Evolutionary conservation across 1,140 invertebrate species (phyloP).

Genomic region (Oncopodura yosiiana): DNA sequence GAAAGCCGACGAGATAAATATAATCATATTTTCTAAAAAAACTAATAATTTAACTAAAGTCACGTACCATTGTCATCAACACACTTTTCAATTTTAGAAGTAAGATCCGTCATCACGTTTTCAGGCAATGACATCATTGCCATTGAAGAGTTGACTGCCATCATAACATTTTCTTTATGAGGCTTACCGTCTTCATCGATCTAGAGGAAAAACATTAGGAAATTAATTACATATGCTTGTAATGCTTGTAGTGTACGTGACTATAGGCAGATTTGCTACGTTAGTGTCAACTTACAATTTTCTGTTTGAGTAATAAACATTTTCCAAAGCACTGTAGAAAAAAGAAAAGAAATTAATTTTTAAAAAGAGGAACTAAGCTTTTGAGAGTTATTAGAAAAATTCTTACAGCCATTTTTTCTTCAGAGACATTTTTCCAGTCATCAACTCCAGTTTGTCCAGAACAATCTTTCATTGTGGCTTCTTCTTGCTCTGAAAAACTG

Average conservation of each 20-base stretch:
- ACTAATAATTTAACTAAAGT: neutral
- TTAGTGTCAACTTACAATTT: neutral
- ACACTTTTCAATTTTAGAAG: slow-evolving; percentile 1
- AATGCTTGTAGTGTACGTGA: no score
- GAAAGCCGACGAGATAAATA: no score
- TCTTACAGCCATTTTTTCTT: neutral
- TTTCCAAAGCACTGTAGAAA: slow-evolving; percentile 7
- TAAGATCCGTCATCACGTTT: no score
- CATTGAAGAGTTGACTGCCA: neutral
- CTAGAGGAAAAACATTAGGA: no score
- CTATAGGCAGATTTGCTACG: neutral
- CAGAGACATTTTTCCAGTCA: slow-evolving; percentile 6
- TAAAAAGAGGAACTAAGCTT: neutral
- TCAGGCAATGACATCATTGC: neutral
- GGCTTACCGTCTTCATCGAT: neutral
- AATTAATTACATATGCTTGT: no score
- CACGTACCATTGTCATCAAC: neutral
- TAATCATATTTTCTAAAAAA: no score
- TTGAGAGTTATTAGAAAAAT: neutral
- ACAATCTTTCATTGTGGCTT: no score
- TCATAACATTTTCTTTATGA: slow-evolving; percentile 2
- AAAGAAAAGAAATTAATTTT: neutral
- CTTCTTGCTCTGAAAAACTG: no score
- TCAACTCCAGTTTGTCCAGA: no score
- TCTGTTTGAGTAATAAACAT: slow-evolving; percentile 1